Evolutionary conservation across 2,888 invertebrate species (phyloP).

Genomic region (Drosophila hamatofila): DNA sequence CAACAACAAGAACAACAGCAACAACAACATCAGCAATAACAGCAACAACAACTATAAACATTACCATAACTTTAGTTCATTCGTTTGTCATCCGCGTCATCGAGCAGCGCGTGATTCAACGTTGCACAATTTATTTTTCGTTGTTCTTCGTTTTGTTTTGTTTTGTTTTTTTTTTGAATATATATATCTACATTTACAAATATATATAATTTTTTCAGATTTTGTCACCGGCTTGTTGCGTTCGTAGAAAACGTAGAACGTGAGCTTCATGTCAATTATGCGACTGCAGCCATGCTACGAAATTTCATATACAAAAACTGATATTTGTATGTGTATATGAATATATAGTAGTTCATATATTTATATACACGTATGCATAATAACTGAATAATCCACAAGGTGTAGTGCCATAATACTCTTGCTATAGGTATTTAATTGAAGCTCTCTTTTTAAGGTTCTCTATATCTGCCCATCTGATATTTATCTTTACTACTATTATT

Average conservation of each 20-base stretch:
- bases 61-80: constrained; percentile 44
- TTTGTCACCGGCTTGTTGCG: constrained; percentile 55
- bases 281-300: constrained; percentile 45
- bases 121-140: constrained; percentile 62
- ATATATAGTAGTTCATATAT: background rate
- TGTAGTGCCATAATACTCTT: background rate
- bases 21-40: constrained; percentile 16
- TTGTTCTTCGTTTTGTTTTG: constrained; percentile 13
- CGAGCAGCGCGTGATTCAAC: constrained; percentile 70
- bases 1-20: constrained; percentile 16
- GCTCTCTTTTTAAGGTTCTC: background rate
- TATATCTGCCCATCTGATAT: background rate
- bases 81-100: constrained; percentile 46
- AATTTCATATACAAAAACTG: constrained; percentile 17
- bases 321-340: background rate
- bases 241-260: constrained; percentile 69
- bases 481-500: background rate
- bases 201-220: constrained; percentile 38
- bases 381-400: constrained; percentile 21
- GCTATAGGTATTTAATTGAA: background rate
- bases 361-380: constrained; percentile 19
- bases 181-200: background rate
- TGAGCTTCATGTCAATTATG: constrained; percentile 71
- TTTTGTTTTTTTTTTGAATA: background rate
- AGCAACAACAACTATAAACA: constrained; percentile 13